These are phyloP conservation scores for Philonicus albiceps DNA, from an alignment of 2,888 invertebrate genomes.

Conservation along the genomic window DNA sequence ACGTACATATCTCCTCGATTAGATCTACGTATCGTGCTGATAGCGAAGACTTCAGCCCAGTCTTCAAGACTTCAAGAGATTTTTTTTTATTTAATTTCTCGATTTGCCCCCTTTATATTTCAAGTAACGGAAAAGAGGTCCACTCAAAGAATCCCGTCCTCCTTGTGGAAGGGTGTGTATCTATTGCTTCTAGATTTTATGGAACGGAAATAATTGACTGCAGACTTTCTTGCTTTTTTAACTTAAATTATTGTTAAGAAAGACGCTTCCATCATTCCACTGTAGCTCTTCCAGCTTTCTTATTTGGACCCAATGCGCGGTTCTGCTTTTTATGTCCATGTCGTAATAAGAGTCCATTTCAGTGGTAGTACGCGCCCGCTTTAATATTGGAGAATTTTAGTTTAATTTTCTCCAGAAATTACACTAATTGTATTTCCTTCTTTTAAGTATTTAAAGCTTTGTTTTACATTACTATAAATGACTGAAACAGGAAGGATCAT, in stretches of 20 bases:
- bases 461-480: not conserved
- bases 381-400: not conserved
- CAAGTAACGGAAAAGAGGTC: not conserved
- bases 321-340: not conserved
- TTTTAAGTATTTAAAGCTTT: not conserved
- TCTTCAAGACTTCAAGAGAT: not conserved
- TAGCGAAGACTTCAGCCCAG: not conserved
- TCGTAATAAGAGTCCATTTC: not conserved
- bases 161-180: not conserved
- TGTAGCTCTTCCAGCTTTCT: not conserved
- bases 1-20: not conserved
- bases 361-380: not conserved
- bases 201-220: slow-evolving; percentile 26
- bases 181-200: not conserved
- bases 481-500: not conserved
- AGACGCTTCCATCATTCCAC: not conserved
- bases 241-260: not conserved
- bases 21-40: not conserved
- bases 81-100: not conserved
- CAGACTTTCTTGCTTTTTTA: not conserved
- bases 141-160: not conserved
- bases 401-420: not conserved
- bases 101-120: not conserved
- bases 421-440: not conserved
- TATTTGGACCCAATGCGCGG: not conserved